phyloP scores from a whole-genome alignment of 2,888 invertebrate genomes.

The Cheilosia grossa region DNA sequence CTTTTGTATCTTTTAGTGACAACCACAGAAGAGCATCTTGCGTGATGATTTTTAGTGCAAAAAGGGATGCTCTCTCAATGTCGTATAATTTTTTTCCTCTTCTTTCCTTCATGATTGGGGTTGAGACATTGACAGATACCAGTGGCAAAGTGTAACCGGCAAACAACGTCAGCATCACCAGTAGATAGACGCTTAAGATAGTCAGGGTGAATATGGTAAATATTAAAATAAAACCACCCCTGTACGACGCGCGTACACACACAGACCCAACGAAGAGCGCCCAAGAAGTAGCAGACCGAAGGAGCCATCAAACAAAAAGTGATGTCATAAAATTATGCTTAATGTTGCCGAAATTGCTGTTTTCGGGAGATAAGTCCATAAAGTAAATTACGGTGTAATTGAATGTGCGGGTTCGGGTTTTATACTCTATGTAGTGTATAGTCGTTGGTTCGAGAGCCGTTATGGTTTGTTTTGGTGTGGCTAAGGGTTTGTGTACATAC shows the following conservation, averaged over 20 bases:
- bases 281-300: slow-evolving; percentile 69
- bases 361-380: slow-evolving; percentile 81
- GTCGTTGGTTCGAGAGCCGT: slow-evolving; percentile 35
- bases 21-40: slow-evolving; percentile 74
- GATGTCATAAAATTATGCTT: slow-evolving; percentile 83
- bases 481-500: slow-evolving; percentile 33
- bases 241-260: slow-evolving; percentile 18
- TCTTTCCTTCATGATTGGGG: slow-evolving; percentile 61
- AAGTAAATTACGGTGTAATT: slow-evolving; percentile 82
- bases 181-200: slow-evolving; percentile 64
- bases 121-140: slow-evolving; percentile 75
- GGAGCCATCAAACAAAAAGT: slow-evolving; percentile 78
- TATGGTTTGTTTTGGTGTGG: slow-evolving; percentile 72
- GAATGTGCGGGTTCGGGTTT: slow-evolving; percentile 79
- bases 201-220: slow-evolving; percentile 71
- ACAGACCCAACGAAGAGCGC: not conserved
- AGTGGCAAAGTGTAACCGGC: slow-evolving; percentile 66
- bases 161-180: slow-evolving; percentile 45
- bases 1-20: slow-evolving; percentile 67
- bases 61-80: slow-evolving; percentile 57
- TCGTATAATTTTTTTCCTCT: slow-evolving; percentile 6
- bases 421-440: slow-evolving; percentile 27
- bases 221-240: slow-evolving; percentile 69
- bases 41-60: slow-evolving; percentile 74
- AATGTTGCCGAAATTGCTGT: slow-evolving; percentile 82